Evolutionary conservation across 1,140 invertebrate species (phyloP), one percentile per base, ranked within the genome.

Genomic region (Pissodes strobi): DNA sequence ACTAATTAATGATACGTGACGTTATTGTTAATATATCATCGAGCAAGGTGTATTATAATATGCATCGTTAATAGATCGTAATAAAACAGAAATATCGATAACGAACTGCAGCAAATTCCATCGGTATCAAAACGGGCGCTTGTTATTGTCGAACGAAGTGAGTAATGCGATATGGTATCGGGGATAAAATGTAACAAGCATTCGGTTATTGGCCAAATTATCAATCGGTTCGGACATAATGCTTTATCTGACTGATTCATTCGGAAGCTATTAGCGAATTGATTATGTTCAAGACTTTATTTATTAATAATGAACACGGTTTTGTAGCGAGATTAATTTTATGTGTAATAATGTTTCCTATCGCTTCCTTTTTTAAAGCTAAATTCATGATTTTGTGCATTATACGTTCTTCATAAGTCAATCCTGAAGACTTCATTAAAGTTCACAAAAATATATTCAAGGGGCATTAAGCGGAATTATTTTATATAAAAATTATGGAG

Each of bases 91-190:
- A 51, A 52, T n/a, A 13, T 18, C 19, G 17, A 34, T 34, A 19
- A 15, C 19, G 15, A 34, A 3, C 17, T 52, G 13, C 6, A 27
- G 3, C 4, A 3, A 30, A 52, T 52, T 34, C 49, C 49, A 30
- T 52, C 25, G 13, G 12, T 52, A 52, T 52, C 49, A 17, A 19
- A 10, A 27, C 34, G 17, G 3, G 15, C 13, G 46, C 49, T 52
- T 52, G 49, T 52, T 52, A 34, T 52, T 52, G 49, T 17, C 19
- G 41, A 45, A 19, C 19, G 19, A 45, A 45, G 34, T 52, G 49
- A 52, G 49, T 52, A 52, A 52, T 30, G 49, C 49, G 49, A 52
- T 52, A 52, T 45, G 15, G 41, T 45, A 45, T 25, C 49, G 19
- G 49, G 49, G 15, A 52, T 30, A 52, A 52, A 30, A 34, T 52